A percentile compares a stretch with the other conserved stretches of the same genome.
phyloP scores from a whole-genome alignment of 2,888 invertebrate species.

The Andricus quercusramuli region DNA sequence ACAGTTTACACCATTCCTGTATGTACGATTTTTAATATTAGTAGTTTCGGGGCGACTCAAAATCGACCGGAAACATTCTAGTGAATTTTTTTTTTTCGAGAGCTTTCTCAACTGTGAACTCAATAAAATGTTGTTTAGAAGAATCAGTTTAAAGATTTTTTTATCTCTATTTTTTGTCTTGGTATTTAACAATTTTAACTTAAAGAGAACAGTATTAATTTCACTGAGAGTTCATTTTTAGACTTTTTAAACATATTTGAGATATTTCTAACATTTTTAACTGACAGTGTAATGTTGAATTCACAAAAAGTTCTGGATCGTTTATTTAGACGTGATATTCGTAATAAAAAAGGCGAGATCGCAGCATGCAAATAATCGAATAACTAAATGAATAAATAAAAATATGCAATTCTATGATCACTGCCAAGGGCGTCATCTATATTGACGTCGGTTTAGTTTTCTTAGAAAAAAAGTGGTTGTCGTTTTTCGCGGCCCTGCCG shows the following conservation, averaged over 20 bases:
- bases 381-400: conserved; percentile 47
- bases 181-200: background rate
- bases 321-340: conserved; percentile 24
- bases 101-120: conserved; percentile 1
- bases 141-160: background rate
- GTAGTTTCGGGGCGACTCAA: conserved; percentile 22
- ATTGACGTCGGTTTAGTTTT: conserved; percentile 71
- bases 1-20: background rate
- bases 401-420: conserved; percentile 74
- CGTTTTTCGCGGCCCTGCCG: conserved; percentile 52
- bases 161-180: background rate
- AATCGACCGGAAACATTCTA: conserved; percentile 25
- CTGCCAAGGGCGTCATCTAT: conserved; percentile 75
- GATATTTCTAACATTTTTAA: background rate
- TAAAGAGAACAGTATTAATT: conserved; percentile 12
- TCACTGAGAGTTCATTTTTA: background rate
- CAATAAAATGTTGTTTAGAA: background rate
- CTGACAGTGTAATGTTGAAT: conserved; percentile 12
- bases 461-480: conserved; percentile 52
- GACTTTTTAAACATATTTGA: background rate
- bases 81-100: conserved; percentile 1
- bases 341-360: conserved; percentile 11
- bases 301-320: conserved; percentile 22
- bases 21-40: conserved; percentile 13
- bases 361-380: conserved; percentile 33